These are phyloP conservation scores for Atrichornis clamosus DNA, from an alignment of 2,113 vertebrate species.

Conservation along the genomic window DNA sequence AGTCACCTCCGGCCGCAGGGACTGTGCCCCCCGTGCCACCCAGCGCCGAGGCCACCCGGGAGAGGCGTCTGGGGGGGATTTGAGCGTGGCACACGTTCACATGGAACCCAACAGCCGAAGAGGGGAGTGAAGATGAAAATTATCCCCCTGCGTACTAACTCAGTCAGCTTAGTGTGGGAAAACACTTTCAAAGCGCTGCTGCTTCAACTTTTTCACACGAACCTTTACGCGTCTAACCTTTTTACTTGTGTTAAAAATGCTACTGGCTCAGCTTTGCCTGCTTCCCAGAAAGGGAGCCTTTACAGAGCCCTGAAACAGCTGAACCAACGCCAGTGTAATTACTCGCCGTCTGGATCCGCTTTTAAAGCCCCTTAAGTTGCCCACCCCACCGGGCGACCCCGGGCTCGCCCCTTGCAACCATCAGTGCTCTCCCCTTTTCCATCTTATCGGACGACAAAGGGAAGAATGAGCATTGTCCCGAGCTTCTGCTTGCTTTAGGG, in stretches of 20 bases:
- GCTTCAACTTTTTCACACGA: neutral
- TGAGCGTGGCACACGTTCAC: neutral
- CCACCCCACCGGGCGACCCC: neutral
- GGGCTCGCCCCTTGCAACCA: neutral
- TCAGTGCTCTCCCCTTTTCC: neutral
- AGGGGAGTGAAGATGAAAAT: neutral
- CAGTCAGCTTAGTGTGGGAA: neutral
- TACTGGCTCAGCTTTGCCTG: neutral
- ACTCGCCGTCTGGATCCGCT: neutral
- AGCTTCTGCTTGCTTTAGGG: neutral
- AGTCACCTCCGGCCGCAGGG: accelerated
- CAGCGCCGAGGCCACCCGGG: neutral
- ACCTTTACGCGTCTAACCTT: neutral
- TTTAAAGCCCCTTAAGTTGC: neutral
- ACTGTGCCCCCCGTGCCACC: neutral
- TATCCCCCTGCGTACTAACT: accelerated
- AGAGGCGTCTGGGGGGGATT: neutral
- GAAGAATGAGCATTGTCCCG: neutral
- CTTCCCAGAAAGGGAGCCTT: neutral
- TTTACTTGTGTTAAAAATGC: neutral
- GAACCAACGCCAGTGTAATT: neutral
- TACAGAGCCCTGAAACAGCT: neutral
- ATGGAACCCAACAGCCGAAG: neutral
- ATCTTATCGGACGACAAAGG: neutral
- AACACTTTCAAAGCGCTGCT: neutral